Conservation (phyloP, 1,140 invertebrate genomes). For the Caerostris darwini region DNA sequence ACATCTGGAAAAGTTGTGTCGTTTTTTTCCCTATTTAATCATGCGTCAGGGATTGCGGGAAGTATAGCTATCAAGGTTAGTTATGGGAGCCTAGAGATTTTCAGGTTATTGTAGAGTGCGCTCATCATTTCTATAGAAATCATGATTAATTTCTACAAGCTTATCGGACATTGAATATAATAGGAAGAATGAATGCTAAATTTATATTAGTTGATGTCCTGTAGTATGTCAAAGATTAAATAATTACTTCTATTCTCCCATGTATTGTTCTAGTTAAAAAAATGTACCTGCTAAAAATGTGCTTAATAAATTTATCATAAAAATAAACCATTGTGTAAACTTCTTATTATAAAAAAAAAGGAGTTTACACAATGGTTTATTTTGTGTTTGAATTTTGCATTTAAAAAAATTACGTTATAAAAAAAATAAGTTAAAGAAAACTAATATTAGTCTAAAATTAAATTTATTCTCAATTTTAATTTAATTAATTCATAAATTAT, state of each 20-base stretch:
- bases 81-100: conserved; percentile 33
- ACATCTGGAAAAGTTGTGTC: not conserved
- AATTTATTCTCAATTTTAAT: too few relatives aligned
- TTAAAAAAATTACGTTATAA: too few relatives aligned
- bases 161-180: not conserved
- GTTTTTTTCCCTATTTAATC: conserved; percentile 29
- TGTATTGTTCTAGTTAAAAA: too few relatives aligned
- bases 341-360: too few relatives aligned
- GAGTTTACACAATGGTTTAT: too few relatives aligned
- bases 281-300: too few relatives aligned
- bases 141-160: conserved; percentile 17
- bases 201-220: not conserved
- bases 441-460: too few relatives aligned
- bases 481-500: too few relatives aligned
- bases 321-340: too few relatives aligned
- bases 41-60: conserved; percentile 20
- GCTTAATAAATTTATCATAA: too few relatives aligned
- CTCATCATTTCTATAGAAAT: not conserved
- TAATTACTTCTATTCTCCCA: not conserved
- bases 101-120: not conserved
- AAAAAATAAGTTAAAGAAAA: too few relatives aligned
- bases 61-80: conserved; percentile 30
- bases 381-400: too few relatives aligned
- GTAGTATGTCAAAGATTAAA: not conserved
- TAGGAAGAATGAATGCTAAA: not conserved